Evolutionary conservation across 1,140 invertebrate species (phyloP).

Genomic region (Leptinotarsa undecemlineata): DNA sequence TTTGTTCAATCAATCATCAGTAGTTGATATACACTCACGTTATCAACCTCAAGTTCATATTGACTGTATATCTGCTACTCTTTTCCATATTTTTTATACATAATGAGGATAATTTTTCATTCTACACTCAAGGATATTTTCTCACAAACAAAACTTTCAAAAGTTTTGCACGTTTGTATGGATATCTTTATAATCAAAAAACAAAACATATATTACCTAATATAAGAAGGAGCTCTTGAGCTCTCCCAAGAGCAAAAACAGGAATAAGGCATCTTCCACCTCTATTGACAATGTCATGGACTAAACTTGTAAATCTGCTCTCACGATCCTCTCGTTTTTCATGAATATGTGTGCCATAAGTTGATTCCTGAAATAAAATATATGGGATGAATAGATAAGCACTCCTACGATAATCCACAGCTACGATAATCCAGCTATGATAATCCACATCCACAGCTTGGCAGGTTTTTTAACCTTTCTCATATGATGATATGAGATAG

Average conservation of each 20-base stretch:
- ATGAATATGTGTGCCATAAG: constrained; percentile 99
- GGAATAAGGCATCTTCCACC: constrained; percentile 98
- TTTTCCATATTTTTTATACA: too few relatives aligned
- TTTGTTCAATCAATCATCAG: too few relatives aligned
- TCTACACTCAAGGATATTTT: too few relatives aligned
- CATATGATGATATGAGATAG: too few relatives aligned
- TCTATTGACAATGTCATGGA: constrained; percentile 93
- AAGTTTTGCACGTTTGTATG: too few relatives aligned
- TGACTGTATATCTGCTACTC: too few relatives aligned
- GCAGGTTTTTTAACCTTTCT: too few relatives aligned
- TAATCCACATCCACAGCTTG: too few relatives aligned
- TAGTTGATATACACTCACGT: not conserved
- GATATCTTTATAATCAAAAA: not conserved
- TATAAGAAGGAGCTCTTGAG: constrained; percentile 95
- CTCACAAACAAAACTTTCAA: too few relatives aligned
- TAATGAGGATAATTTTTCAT: too few relatives aligned
- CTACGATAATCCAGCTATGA: too few relatives aligned
- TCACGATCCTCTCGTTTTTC: constrained; percentile 97
- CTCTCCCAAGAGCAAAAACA: constrained; percentile 96
- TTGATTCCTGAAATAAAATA: constrained; percentile 77
- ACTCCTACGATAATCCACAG: not conserved
- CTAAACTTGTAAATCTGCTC: constrained; percentile 89
- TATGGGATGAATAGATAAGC: constrained; percentile 16
- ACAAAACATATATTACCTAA: constrained; percentile 63
- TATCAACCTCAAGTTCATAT: too few relatives aligned